These are phyloP conservation scores for Amphimallon solstitiale DNA, from an alignment of 2,888 invertebrate genomes.

Conservation along the genomic window DNA sequence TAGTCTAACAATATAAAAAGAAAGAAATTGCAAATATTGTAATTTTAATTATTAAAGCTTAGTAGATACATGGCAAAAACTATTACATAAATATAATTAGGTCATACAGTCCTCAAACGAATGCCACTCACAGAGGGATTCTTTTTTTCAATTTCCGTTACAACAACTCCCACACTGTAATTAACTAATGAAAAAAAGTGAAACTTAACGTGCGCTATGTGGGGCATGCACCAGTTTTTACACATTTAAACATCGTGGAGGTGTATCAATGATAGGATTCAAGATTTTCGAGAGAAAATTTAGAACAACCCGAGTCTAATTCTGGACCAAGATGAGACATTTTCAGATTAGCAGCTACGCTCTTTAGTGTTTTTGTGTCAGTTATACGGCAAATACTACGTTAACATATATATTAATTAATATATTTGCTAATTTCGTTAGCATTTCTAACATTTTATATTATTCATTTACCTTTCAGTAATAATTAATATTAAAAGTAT, in stretches of 20 bases:
- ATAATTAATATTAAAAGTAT: no score
- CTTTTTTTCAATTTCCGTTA: constrained; percentile 15
- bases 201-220: constrained; percentile 1
- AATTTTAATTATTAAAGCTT: no score
- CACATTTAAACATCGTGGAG: constrained; percentile 9
- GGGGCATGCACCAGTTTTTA: constrained; percentile 22
- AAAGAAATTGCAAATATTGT: neutral
- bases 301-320: constrained; percentile 29
- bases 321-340: neutral
- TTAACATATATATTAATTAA: no score
- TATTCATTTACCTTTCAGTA: no score
- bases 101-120: neutral
- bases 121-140: neutral
- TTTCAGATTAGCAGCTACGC: neutral
- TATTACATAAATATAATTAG: neutral
- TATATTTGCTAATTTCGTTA: no score
- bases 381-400: no score
- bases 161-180: constrained; percentile 10
- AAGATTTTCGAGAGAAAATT: constrained; percentile 20
- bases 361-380: no score
- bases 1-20: neutral
- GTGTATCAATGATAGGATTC: constrained; percentile 13
- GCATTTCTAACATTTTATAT: no score
- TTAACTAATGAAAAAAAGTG: constrained; percentile 11
- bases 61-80: no score